These are phyloP conservation scores for Tromatobia lineatoria DNA, from an alignment of 2,888 invertebrate genomes.

Conservation along the genomic window DNA sequence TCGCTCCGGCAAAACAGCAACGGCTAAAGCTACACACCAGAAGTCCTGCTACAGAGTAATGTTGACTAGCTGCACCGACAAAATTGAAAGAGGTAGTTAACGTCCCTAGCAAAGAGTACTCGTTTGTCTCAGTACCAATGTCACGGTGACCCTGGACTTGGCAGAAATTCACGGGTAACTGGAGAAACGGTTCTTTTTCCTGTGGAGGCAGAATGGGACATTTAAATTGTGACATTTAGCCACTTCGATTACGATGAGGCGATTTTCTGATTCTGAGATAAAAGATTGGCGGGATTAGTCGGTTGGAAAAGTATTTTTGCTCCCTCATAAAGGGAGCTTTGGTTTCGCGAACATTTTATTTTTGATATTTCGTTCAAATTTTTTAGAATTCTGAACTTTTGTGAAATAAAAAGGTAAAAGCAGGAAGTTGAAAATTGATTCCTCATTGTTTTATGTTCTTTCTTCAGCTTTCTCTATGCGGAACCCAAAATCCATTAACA, in stretches of 20 bases:
- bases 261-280: background rate
- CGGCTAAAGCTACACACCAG: conserved; percentile 51
- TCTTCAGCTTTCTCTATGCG: no score
- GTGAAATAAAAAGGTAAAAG: no score
- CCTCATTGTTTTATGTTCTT: no score
- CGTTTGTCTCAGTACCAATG: conserved; percentile 36
- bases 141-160: conserved; percentile 5
- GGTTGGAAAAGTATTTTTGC: no score
- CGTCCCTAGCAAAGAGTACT: conserved; percentile 46
- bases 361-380: no score
- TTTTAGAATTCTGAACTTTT: no score
- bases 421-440: no score
- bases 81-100: conserved; percentile 57
- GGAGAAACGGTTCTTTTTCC: background rate
- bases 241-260: background rate
- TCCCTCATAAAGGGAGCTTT: no score
- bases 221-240: background rate
- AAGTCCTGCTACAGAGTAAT: conserved; percentile 30
- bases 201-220: background rate
- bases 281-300: no score
- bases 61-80: conserved; percentile 32
- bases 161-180: conserved; percentile 1
- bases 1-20: conserved; percentile 53
- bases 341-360: no score
- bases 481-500: no score